These are phyloP conservation scores for Pristionchus exspectatus DNA, from an alignment of 2,888 invertebrate genomes.

Conservation along the genomic window DNA sequence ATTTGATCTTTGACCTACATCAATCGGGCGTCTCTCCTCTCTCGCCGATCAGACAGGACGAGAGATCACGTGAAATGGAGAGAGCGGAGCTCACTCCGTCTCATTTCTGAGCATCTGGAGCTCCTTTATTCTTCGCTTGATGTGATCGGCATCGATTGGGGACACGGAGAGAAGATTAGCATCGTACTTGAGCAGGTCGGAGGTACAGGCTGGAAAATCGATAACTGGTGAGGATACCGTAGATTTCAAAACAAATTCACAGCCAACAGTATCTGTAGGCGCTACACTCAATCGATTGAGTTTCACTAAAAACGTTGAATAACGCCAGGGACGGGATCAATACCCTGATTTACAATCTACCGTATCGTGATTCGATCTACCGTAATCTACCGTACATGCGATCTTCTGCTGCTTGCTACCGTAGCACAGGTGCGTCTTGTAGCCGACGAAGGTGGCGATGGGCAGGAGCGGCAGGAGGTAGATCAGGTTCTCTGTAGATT, in stretches of 20 bases:
- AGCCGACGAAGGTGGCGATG: conserved; percentile 66
- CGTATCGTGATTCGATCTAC: neutral
- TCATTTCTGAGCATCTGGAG: neutral
- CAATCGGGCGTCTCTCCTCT: neutral
- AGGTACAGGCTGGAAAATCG: conserved; percentile 57
- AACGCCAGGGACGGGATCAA: no score
- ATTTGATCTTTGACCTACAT: neutral
- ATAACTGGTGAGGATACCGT: neutral
- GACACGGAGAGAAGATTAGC: conserved; percentile 59
- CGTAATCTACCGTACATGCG: conserved; percentile 55
- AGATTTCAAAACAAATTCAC: neutral
- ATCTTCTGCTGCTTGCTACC: conserved; percentile 64
- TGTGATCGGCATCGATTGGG: conserved; percentile 62
- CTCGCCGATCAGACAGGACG: neutral
- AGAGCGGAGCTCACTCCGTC: neutral
- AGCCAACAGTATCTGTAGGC: neutral
- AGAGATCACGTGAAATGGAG: neutral
- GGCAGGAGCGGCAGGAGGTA: conserved; percentile 67
- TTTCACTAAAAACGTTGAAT: no score
- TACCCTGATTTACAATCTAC: neutral
- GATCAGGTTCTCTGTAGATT: conserved; percentile 55
- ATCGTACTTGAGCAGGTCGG: conserved; percentile 59
- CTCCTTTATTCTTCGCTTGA: conserved; percentile 60
- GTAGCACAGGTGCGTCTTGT: conserved; percentile 68
- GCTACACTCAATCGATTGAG: no score